Percentiles rank a stretch among this genome's conserved stretches.
Conservation (phyloP, 2,888 invertebrate genomes). For the Spodoptera picta region DNA sequence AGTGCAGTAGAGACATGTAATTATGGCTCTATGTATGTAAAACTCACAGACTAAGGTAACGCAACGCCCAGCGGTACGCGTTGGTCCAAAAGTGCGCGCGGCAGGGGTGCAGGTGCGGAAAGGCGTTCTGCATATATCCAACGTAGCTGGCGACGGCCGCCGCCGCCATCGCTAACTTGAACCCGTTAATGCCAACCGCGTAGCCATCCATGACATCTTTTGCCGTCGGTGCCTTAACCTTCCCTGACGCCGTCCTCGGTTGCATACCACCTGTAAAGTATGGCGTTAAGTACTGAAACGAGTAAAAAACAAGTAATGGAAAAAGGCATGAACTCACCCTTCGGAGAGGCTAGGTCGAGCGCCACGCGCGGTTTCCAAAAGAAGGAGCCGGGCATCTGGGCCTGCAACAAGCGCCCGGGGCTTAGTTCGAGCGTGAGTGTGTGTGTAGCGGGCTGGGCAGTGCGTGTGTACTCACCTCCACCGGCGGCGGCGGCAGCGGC, state of each 20-base stretch:
- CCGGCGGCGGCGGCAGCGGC: too few species aligned
- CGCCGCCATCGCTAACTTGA: conserved; percentile 4
- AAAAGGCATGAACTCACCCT: conserved; percentile 15
- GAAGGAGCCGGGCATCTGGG: conserved; percentile 40
- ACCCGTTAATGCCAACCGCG: conserved; percentile 10
- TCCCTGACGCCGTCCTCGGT: background rate
- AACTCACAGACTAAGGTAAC: conserved; percentile 18
- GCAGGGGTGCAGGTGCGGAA: conserved; percentile 3
- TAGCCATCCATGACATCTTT: background rate
- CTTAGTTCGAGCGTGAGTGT: too few species aligned
- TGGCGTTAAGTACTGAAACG: background rate
- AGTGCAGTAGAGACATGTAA: background rate
- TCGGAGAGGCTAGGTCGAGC: conserved; percentile 21
- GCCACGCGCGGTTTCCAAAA: conserved; percentile 50
- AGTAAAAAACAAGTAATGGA: background rate
- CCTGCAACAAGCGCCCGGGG: conserved; percentile 23
- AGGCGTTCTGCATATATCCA: background rate
- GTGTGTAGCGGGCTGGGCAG: too few species aligned
- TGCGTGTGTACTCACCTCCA: too few species aligned
- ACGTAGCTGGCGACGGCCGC: conserved; percentile 3
- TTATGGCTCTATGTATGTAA: too few species aligned
- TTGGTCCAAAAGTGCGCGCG: conserved; percentile 22
- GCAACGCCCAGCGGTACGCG: conserved; percentile 21
- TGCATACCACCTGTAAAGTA: background rate
- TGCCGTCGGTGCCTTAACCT: background rate